Conservation (phyloP, 2,113 vertebrate species). For the Cyprinodon brontotheroides region DNA sequence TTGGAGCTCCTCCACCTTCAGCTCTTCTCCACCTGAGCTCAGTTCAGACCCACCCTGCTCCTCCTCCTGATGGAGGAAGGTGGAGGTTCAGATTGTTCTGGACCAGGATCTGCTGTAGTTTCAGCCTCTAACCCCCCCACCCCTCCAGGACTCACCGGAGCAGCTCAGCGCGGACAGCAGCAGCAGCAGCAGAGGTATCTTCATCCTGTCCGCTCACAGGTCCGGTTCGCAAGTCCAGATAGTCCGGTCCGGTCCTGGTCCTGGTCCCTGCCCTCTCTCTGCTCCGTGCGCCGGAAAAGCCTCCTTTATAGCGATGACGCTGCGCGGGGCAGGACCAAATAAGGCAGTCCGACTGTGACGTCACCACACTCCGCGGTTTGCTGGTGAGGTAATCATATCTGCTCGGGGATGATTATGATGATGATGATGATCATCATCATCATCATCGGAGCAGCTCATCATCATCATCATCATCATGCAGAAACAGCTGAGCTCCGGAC, state of each 20-base stretch:
- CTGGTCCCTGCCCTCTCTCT: background rate
- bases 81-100: no score
- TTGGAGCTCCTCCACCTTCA: no score
- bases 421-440: no score
- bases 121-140: background rate
- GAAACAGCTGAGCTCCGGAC: no score
- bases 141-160: conserved; percentile 58
- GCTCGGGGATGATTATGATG: no score
- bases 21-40: no score
- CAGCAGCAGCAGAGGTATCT: fast-evolving
- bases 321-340: conserved; percentile 49
- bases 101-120: background rate
- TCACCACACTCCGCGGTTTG: conserved; percentile 13
- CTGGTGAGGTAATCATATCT: conserved; percentile 23
- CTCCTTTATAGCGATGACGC: background rate
- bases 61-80: no score
- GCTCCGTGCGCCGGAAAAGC: no score
- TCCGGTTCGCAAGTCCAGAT: background rate
- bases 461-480: no score
- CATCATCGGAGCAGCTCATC: no score
- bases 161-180: background rate
- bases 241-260: background rate
- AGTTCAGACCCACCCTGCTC: no score
- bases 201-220: background rate
- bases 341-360: conserved; percentile 51